Evolutionary conservation across 2,113 vertebrate genomes (phyloP).

Genomic region (Phalacrocorax pelagicus): DNA sequence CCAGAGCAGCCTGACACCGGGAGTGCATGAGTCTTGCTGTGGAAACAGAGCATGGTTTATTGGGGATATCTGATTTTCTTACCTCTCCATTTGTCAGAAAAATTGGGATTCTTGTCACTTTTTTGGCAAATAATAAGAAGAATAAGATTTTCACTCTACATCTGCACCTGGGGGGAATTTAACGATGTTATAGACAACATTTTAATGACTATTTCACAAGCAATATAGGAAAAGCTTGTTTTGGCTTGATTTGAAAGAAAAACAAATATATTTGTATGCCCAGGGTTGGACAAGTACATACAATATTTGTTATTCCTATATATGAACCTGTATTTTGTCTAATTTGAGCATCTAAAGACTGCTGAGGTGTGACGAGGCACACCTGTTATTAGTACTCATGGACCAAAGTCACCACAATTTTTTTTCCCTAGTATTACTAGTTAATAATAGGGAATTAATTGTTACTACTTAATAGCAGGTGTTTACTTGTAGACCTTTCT

Average conservation of each 20-base stretch:
- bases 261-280: not conserved
- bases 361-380: not conserved
- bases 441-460: not conserved
- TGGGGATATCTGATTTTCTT: not conserved
- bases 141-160: not conserved
- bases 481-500: not conserved
- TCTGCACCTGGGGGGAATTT: not conserved
- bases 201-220: not conserved
- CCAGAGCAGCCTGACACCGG: too few relatives aligned
- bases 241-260: not conserved
- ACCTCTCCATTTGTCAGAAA: not conserved
- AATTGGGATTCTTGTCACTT: not conserved
- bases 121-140: not conserved
- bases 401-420: not conserved
- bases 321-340: not conserved
- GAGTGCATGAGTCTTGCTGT: fast-evolving
- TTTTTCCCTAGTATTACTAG: not conserved
- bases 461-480: not conserved
- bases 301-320: not conserved
- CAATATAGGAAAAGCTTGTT: not conserved
- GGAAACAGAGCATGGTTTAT: not conserved
- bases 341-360: not conserved
- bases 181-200: too few relatives aligned
- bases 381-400: too few relatives aligned
- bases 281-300: not conserved